Conservation (phyloP, 1,140 invertebrate species). For the Magallana angulata region DNA sequence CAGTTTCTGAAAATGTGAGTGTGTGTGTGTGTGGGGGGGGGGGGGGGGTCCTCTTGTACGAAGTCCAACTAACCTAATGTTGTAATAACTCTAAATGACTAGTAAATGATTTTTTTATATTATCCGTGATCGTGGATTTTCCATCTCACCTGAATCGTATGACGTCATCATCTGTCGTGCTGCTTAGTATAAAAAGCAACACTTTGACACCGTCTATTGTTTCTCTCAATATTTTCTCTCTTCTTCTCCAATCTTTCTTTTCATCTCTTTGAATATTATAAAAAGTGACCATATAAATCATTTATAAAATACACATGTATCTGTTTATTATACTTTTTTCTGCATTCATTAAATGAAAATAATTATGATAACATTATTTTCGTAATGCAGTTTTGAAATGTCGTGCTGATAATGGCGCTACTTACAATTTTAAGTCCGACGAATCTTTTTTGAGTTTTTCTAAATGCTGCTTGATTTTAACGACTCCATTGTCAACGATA, state of each 20-base stretch:
- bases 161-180: neutral
- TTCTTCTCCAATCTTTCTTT: neutral
- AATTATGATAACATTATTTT: neutral
- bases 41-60: neutral
- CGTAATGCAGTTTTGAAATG: neutral
- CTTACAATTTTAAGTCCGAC: neutral
- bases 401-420: neutral
- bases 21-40: neutral
- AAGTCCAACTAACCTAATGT: no score
- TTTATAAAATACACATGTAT: neutral
- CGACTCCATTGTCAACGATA: neutral
- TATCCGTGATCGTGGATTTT: neutral
- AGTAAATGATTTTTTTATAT: neutral
- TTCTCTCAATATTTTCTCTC: neutral
- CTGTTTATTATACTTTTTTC: neutral
- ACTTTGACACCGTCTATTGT: neutral
- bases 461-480: neutral
- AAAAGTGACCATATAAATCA: neutral
- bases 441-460: neutral
- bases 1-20: neutral
- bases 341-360: no score
- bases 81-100: no score
- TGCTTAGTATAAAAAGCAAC: neutral
- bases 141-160: neutral
- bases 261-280: neutral